phyloP scores from a whole-genome alignment of 2,888 invertebrate genomes.

The Temnothorax unifasciatus region DNA sequence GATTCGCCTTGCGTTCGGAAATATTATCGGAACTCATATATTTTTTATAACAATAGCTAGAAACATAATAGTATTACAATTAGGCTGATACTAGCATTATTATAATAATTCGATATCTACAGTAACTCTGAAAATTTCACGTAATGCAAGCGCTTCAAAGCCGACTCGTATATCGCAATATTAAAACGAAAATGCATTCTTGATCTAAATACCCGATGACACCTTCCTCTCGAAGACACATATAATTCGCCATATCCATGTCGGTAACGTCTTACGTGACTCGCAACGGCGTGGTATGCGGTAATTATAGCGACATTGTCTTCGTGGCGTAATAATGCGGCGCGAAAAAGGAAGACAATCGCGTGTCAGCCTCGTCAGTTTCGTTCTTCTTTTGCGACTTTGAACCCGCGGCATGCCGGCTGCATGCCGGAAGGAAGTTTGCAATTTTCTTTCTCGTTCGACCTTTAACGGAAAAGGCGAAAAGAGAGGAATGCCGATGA shows the following conservation, averaged over 20 bases:
- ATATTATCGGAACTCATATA: neutral
- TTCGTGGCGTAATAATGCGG: conserved; percentile 16
- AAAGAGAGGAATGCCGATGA: neutral
- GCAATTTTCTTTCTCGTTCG: conserved; percentile 28
- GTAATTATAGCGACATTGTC: conserved; percentile 37
- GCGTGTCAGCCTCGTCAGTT: neutral
- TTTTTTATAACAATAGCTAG: neutral
- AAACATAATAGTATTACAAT: neutral
- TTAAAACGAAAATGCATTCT: neutral
- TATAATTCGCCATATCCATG: neutral
- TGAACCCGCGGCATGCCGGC: conserved; percentile 8
- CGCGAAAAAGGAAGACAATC: conserved; percentile 16
- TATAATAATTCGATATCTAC: neutral
- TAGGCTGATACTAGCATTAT: neutral
- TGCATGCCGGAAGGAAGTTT: conserved; percentile 28
- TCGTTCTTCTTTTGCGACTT: conserved; percentile 19
- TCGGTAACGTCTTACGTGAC: neutral
- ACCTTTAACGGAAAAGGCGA: conserved; percentile 19
- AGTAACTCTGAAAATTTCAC: neutral
- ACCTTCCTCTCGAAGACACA: neutral
- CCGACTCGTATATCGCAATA: neutral
- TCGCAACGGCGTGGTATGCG: neutral
- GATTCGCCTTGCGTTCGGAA: neutral
- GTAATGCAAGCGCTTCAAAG: neutral
- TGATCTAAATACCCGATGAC: neutral